Evolutionary conservation across 2,113 vertebrate species (phyloP).

Genomic region (Rhinolophus ferrumequinum): DNA sequence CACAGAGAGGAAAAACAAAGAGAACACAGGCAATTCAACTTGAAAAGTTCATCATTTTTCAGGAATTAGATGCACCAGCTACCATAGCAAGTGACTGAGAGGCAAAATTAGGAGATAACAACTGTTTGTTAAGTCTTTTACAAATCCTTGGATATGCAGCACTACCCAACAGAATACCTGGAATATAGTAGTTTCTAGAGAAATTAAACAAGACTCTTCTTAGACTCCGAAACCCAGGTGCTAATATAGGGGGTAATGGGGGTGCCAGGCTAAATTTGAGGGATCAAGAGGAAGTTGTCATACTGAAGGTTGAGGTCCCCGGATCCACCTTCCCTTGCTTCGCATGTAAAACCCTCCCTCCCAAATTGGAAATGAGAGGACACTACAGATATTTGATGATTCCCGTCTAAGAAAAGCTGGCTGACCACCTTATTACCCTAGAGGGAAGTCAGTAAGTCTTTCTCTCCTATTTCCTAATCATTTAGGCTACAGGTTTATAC

Average conservation of each 20-base stretch:
- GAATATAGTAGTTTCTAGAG: background rate
- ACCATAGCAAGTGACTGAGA: background rate
- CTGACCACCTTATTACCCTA: background rate
- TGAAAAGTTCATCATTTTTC: background rate
- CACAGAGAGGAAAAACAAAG: background rate
- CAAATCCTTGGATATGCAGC: background rate
- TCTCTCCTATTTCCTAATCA: background rate
- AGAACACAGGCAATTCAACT: background rate
- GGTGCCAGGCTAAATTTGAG: background rate
- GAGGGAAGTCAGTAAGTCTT: background rate
- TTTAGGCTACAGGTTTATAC: background rate
- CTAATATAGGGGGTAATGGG: background rate
- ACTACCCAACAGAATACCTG: background rate
- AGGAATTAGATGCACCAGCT: background rate
- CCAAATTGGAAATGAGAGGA: background rate
- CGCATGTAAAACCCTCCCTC: background rate
- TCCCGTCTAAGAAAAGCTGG: background rate
- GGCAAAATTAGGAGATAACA: background rate
- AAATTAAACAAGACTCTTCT: background rate
- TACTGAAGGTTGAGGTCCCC: background rate
- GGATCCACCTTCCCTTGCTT: background rate
- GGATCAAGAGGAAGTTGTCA: background rate
- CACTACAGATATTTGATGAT: background rate
- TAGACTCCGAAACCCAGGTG: background rate
- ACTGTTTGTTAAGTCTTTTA: background rate